Conservation (phyloP, 2,113 vertebrate genomes). For the Acanthochromis polyacanthus region DNA sequence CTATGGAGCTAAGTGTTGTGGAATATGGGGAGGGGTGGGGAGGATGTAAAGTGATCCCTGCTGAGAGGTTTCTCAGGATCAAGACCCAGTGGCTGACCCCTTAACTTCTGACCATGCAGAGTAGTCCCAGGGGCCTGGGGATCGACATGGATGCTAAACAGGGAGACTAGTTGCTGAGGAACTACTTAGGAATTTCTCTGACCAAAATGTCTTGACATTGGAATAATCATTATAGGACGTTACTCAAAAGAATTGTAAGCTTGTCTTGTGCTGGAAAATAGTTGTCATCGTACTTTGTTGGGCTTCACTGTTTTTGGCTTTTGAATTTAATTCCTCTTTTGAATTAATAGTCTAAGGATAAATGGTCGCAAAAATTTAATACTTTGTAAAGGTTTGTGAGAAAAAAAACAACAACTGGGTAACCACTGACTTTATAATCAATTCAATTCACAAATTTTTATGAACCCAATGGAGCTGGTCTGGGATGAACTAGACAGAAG, state of each 20-base stretch:
- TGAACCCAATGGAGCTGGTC: too few relatives aligned
- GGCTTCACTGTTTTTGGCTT: too few relatives aligned
- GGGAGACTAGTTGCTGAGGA: background rate
- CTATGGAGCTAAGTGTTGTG: constrained; percentile 57
- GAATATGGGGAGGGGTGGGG: constrained; percentile 40
- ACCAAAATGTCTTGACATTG: background rate
- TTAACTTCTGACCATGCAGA: constrained; percentile 68
- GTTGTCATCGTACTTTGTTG: background rate
- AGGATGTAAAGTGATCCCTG: constrained; percentile 53
- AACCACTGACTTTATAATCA: too few relatives aligned
- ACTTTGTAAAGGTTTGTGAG: too few relatives aligned
- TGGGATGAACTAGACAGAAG: too few relatives aligned
- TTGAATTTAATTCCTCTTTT: too few relatives aligned
- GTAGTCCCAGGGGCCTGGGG: constrained; percentile 70
- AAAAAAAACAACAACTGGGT: too few relatives aligned
- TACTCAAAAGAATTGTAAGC: background rate
- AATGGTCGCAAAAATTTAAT: too few relatives aligned
- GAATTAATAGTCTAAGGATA: too few relatives aligned
- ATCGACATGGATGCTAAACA: constrained; percentile 37
- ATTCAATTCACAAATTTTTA: too few relatives aligned
- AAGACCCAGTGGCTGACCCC: constrained; percentile 69
- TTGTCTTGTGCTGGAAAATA: background rate
- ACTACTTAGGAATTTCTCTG: background rate
- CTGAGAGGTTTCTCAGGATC: constrained; percentile 54
- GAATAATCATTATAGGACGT: constrained; percentile 2